Percentiles rank a stretch among this genome's conserved stretches.
Evolutionary conservation across 2,888 invertebrate species (phyloP).

Genomic region (Patella depressa): DNA sequence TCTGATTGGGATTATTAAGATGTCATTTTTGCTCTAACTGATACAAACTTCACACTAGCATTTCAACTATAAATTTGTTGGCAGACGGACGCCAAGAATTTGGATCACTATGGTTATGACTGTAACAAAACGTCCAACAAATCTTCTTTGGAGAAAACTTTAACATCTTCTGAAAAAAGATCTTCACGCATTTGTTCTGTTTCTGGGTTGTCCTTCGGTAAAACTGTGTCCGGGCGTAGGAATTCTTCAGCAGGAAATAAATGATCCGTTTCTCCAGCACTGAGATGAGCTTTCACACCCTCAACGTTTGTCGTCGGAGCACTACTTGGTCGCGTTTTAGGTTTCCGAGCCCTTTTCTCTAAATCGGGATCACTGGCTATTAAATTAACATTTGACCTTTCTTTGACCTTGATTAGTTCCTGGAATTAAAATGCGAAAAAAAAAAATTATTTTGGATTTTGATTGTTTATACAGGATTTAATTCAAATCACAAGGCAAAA

Average conservation of each 20-base stretch:
- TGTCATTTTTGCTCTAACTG: no score
- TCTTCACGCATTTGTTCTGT: slow-evolving; percentile 47
- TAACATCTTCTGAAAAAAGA: slow-evolving; percentile 43
- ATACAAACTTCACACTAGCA: no score
- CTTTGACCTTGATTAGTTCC: slow-evolving; percentile 59
- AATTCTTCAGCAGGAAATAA: slow-evolving; percentile 35
- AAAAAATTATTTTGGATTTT: neutral
- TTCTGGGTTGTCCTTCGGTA: slow-evolving; percentile 46
- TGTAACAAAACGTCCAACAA: slow-evolving; percentile 24
- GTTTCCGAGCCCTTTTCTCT: slow-evolving; percentile 38
- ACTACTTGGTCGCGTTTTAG: slow-evolving; percentile 60
- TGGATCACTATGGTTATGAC: no score
- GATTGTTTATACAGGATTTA: neutral
- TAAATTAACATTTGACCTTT: slow-evolving; percentile 61
- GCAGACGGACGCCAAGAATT: no score
- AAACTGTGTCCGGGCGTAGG: slow-evolving; percentile 41
- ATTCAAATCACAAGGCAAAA: neutral
- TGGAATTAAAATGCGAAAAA: slow-evolving; percentile 34
- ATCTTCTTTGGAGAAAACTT: slow-evolving; percentile 44
- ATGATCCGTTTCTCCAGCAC: slow-evolving; percentile 57
- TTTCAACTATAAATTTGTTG: no score
- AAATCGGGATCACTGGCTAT: slow-evolving; percentile 45
- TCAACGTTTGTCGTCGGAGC: slow-evolving; percentile 62
- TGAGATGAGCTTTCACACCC: slow-evolving; percentile 44
- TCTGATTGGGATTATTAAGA: no score